phyloP scores from a whole-genome alignment of 2,888 invertebrate genomes.

The Drosophila meridiana region DNA sequence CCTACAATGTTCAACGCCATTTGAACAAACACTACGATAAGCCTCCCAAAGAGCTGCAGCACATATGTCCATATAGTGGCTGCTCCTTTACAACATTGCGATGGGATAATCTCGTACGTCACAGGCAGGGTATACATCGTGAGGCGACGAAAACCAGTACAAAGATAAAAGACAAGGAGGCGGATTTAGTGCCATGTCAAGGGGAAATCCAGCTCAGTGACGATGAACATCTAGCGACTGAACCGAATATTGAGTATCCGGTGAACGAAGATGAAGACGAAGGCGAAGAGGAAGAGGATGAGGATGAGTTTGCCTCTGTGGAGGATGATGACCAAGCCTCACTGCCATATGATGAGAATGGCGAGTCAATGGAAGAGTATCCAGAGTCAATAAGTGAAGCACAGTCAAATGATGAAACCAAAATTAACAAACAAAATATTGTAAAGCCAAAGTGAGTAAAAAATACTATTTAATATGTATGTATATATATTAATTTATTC shows the following conservation, averaged over 20 bases:
- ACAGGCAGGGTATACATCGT: constrained; percentile 32
- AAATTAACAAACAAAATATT: constrained; percentile 8
- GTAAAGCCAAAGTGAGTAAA: constrained; percentile 33
- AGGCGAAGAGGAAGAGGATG: no score
- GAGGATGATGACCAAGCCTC: neutral
- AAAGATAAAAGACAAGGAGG: neutral
- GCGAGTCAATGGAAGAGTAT: constrained; percentile 7
- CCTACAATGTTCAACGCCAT: constrained; percentile 49
- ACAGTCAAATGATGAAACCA: neutral
- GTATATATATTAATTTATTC: neutral
- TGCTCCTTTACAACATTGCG: constrained; percentile 45
- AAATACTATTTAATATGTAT: no score
- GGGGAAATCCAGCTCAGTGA: constrained; percentile 2
- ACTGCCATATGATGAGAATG: neutral
- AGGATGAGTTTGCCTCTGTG: neutral
- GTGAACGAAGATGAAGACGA: neutral
- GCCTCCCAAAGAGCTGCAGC: constrained; percentile 47
- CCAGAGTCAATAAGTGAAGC: neutral
- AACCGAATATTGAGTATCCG: neutral
- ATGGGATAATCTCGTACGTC: constrained; percentile 46
- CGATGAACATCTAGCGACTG: neutral
- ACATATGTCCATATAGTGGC: constrained; percentile 28
- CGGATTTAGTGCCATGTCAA: neutral
- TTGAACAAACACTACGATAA: constrained; percentile 36
- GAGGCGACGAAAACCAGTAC: neutral